These are phyloP conservation scores for Metalampra italica DNA, from an alignment of 2,888 invertebrate genomes.

Conservation along the genomic window DNA sequence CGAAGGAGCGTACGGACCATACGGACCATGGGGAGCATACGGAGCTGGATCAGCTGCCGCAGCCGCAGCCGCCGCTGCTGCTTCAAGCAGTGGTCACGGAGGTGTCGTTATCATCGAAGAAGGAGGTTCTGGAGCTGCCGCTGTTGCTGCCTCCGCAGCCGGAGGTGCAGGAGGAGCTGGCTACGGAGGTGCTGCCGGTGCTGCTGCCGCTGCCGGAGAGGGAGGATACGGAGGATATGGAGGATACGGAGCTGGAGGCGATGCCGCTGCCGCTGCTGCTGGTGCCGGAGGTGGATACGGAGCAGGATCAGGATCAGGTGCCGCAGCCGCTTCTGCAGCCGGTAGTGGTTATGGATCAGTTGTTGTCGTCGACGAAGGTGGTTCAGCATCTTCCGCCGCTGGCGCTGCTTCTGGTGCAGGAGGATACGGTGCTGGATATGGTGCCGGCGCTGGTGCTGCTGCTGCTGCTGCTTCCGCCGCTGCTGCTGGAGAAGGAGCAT, in stretches of 20 bases:
- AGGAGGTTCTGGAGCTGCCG: slow-evolving; percentile 4
- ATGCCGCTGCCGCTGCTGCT: background rate
- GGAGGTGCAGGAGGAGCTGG: background rate
- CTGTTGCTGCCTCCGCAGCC: slow-evolving; percentile 7
- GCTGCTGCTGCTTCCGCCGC: slow-evolving; percentile 1
- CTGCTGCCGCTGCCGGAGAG: background rate
- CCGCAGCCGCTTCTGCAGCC: too few relatives aligned
- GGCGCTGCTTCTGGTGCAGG: background rate
- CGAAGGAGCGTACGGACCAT: background rate
- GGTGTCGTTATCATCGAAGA: background rate
- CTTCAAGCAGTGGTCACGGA: slow-evolving; percentile 1
- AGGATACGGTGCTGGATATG: background rate
- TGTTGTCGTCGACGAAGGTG: too few relatives aligned
- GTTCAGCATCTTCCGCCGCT: too few relatives aligned
- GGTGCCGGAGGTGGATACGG: background rate
- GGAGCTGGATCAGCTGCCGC: background rate
- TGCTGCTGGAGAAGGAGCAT: background rate
- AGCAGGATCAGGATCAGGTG: too few relatives aligned
- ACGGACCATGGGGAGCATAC: slow-evolving; percentile 3
- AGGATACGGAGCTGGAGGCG: background rate
- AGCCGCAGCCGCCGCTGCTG: slow-evolving; percentile 6
- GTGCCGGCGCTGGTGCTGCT: background rate
- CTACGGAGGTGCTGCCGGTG: background rate
- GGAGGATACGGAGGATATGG: too few relatives aligned
- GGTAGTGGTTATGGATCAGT: too few relatives aligned